These are phyloP conservation scores for Mormyrops attenuatus DNA, from an alignment of 2,797 vertebrate species.

Conservation along the genomic window DNA sequence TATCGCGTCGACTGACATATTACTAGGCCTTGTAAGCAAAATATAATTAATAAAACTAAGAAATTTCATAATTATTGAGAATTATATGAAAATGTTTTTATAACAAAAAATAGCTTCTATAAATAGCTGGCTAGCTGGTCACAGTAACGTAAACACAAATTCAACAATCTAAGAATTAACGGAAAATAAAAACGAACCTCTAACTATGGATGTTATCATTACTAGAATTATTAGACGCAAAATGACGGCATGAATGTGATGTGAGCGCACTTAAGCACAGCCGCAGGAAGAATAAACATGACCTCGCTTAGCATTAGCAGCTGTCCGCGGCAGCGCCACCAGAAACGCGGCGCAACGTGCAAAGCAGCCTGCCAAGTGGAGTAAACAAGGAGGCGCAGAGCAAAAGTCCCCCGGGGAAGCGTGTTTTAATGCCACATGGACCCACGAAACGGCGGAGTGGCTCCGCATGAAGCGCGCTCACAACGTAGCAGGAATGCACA, in stretches of 20 bases:
- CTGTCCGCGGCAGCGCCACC: slow-evolving; percentile 28
- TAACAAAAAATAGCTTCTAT: not conserved
- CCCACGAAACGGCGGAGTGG: not conserved
- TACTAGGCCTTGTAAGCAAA: not conserved
- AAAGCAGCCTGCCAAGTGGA: slow-evolving; percentile 40
- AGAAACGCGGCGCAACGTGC: slow-evolving; percentile 42
- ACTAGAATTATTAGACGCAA: not conserved
- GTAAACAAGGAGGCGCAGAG: slow-evolving; percentile 29
- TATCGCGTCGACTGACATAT: not conserved
- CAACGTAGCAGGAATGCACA: not conserved
- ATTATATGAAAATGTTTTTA: not conserved
- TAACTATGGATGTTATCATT: not conserved
- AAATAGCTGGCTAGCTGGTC: not conserved
- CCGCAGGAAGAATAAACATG: slow-evolving; percentile 32
- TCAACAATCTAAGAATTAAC: not conserved
- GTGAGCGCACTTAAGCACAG: not conserved
- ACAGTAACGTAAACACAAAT: not conserved
- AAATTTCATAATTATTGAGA: not conserved
- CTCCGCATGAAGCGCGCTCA: not conserved
- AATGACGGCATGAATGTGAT: not conserved
- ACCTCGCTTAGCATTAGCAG: slow-evolving; percentile 42
- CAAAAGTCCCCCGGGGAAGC: slow-evolving; percentile 19
- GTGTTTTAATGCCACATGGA: not conserved
- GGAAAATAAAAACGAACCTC: not conserved
- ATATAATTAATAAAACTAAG: not conserved